Base-by-base conservation (phyloP, 2,797 vertebrate genomes). In the Pangasius mekongensis region DNA sequence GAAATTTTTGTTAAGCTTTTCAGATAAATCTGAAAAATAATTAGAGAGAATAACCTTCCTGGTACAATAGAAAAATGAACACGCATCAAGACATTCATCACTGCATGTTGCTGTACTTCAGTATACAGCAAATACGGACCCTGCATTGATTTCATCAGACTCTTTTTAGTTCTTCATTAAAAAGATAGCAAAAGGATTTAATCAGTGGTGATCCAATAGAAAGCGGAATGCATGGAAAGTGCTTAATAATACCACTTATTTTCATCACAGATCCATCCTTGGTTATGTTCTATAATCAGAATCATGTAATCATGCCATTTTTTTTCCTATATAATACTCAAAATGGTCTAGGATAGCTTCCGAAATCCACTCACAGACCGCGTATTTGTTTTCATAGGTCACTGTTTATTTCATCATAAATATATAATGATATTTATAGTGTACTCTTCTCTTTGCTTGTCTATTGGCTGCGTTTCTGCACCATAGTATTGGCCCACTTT, bases 401-500 rank as follows among this genome's bases (percentile, higher is more conserved):
- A 24, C 62, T 76, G 36, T 47, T 83, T 77, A 67, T 67, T 66
- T 86, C 24, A 67, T 78, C 47, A 73, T 33, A 80, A 54, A 87
- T 78, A 86, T 67, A 67, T 84, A 84, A 84, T 84, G 82, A 84
- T 67, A 67, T 84, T 84, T 84, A 67, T 84, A 76, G 54, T 43
- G 54, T 60, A 9, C 54, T 74, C 24, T 58, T 74, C 20, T 54
- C 49, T 77, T 77, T 24, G 73, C 36, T 62, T 64, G 39, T 62
- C 52, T 94, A 91, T 92, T 36, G 90, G 86, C 86, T 86, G 84
- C 91, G 56, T 89, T 92, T 91, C 89, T 94, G 87, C 89, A 71
- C 84, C 90, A 83, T 64, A 66, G 64, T 93, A 93, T 94, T 91
- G 93, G 82, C 92, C 92, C 91, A 91, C 93, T 33, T 92, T 94